Percentiles rank a stretch among this genome's conserved stretches.
phyloP scores from a whole-genome alignment of 2,113 vertebrate species.

The Saccopteryx leptura region DNA sequence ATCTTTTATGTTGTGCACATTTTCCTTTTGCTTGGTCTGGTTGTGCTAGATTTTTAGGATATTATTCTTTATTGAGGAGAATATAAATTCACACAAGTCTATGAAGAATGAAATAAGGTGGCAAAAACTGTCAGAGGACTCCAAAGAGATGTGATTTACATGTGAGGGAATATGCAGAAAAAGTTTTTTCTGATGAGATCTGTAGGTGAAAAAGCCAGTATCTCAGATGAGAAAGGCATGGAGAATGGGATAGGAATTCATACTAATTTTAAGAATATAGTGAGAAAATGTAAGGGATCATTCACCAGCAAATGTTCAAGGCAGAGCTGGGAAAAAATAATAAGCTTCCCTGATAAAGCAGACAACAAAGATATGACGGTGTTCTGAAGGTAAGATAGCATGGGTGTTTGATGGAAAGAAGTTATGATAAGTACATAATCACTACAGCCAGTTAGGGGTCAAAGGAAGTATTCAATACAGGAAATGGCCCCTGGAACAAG shows the following conservation, averaged over 20 bases:
- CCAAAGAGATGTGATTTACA: neutral
- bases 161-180: neutral
- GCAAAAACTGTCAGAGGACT: neutral
- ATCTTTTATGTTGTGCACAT: neutral
- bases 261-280: neutral
- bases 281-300: neutral
- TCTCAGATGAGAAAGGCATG: neutral
- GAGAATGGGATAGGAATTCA: neutral
- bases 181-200: neutral
- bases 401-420: neutral
- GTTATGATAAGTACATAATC: neutral
- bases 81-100: slow-evolving; percentile 33
- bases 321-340: neutral
- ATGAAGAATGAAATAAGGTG: neutral
- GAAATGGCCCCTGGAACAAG: neutral
- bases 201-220: neutral
- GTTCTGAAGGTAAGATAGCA: neutral
- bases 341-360: neutral
- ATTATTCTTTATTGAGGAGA: neutral
- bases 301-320: neutral
- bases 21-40: neutral
- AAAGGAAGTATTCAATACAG: neutral
- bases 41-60: slow-evolving; percentile 22
- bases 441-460: neutral
- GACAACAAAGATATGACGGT: neutral